Evolutionary conservation across 2,113 vertebrate genomes (phyloP).

Genomic region (Gavia stellata): DNA sequence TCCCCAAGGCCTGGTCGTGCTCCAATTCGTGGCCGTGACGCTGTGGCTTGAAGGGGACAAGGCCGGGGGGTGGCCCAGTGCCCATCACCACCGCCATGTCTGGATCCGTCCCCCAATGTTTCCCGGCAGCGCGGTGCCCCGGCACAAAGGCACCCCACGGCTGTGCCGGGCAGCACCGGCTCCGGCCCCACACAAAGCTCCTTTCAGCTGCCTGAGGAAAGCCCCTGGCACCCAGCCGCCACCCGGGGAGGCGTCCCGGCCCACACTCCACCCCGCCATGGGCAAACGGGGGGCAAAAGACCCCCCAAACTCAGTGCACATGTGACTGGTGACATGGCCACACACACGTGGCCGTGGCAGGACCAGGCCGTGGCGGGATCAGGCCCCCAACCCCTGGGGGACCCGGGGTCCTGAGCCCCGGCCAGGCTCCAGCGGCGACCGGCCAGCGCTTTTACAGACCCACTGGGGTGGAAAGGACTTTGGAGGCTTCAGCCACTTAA

Average conservation of each 20-base stretch:
- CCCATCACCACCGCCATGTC: accelerated
- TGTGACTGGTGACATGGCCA: accelerated
- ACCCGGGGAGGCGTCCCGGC: background rate
- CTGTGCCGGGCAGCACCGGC: background rate
- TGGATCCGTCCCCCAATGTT: accelerated
- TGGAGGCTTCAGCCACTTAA: background rate
- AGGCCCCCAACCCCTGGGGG: background rate
- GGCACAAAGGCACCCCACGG: background rate
- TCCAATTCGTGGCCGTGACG: background rate
- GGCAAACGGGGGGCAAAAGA: background rate
- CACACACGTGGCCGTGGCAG: accelerated
- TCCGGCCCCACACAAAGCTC: background rate
- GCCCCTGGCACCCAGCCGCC: background rate
- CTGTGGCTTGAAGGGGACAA: accelerated
- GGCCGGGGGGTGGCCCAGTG: background rate
- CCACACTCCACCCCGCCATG: background rate
- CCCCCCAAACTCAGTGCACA: accelerated
- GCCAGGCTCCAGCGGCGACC: accelerated
- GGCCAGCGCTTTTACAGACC: background rate
- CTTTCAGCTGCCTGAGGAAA: background rate
- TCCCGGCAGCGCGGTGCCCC: background rate
- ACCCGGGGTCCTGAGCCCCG: accelerated
- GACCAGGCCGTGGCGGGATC: background rate
- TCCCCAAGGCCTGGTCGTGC: background rate
- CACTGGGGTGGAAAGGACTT: background rate